A percentile compares a stretch with the other conserved stretches of the same genome.
Conservation (phyloP, 2,888 invertebrate species). For the Smittia aterrima region DNA sequence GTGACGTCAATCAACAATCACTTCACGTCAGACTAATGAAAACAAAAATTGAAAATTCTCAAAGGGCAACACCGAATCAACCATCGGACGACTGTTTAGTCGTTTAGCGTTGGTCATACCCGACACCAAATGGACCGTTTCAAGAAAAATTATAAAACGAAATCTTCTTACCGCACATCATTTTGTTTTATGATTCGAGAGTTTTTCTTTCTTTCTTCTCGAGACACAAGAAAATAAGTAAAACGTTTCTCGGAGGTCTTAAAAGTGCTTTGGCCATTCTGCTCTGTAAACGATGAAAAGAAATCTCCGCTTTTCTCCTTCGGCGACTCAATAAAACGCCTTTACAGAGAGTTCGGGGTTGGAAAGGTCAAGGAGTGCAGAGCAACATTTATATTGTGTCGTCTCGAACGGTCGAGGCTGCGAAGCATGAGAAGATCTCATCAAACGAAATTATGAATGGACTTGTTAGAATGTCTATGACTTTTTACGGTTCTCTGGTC, state of each 20-base stretch:
- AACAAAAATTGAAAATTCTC: background rate
- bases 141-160: conserved; percentile 12
- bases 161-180: conserved; percentile 22
- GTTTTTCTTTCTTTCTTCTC: background rate
- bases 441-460: conserved; percentile 28
- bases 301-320: background rate
- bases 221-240: background rate
- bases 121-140: conserved; percentile 25
- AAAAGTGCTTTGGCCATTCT: background rate
- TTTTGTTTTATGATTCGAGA: conserved; percentile 17
- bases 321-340: background rate
- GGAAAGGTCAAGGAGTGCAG: background rate
- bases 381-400: background rate
- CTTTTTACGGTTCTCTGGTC: background rate
- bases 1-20: background rate
- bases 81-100: no score
- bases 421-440: conserved; percentile 16
- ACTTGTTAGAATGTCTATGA: background rate
- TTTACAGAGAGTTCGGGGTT: background rate
- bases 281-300: background rate
- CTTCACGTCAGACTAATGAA: background rate
- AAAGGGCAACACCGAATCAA: background rate
- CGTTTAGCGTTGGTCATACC: background rate
- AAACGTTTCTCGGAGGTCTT: background rate
- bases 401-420: background rate